Conservation (phyloP, 1,140 invertebrate species). For the Rhopalosiphum maidis region DNA sequence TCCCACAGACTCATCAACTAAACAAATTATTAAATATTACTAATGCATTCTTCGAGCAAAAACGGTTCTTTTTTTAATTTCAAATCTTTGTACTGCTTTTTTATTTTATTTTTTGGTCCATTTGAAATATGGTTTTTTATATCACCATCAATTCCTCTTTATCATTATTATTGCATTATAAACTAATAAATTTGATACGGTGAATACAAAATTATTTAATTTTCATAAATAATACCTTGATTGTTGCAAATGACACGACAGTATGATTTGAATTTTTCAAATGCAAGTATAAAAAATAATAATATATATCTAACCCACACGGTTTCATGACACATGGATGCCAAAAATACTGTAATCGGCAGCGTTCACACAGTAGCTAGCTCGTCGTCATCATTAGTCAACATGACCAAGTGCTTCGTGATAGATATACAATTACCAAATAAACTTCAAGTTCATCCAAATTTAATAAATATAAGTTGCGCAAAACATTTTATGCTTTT, state of each 20-base stretch:
- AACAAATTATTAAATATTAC: slow-evolving; percentile 55
- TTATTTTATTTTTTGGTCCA: slow-evolving; percentile 10
- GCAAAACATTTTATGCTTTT: background rate
- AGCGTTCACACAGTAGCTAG: slow-evolving; percentile 20
- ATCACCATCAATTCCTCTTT: background rate
- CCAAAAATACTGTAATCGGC: slow-evolving; percentile 45
- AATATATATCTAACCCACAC: background rate
- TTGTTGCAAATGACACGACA: background rate
- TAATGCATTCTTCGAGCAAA: background rate
- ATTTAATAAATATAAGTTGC: background rate
- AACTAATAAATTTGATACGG: background rate
- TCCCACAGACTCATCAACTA: slow-evolving; percentile 50
- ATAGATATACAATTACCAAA: slow-evolving; percentile 10
- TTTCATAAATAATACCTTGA: background rate
- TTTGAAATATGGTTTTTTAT: background rate
- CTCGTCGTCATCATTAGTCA: background rate
- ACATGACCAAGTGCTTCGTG: background rate
- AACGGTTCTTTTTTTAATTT: slow-evolving; percentile 23
- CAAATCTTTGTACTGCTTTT: slow-evolving; percentile 20
- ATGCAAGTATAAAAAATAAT: background rate
- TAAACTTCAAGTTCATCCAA: background rate
- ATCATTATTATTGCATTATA: slow-evolving; percentile 27
- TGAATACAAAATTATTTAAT: background rate
- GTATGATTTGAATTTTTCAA: background rate
- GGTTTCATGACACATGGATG: background rate